Conservation (phyloP, 2,888 invertebrate genomes). For the Dynastes maya region DNA sequence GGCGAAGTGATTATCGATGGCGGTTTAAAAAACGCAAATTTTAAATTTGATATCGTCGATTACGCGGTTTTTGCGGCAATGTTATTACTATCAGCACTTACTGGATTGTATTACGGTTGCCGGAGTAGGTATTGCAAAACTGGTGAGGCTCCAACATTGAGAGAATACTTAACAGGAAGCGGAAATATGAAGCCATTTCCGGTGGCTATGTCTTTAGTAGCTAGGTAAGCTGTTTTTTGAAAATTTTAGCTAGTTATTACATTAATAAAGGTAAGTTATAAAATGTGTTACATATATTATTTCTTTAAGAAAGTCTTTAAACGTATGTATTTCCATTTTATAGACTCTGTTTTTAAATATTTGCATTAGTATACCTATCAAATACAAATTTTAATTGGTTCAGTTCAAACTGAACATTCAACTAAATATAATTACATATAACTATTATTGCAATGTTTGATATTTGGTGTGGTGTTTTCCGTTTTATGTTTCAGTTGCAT, state of each 20-base stretch:
- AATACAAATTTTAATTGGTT: no score
- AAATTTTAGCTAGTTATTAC: neutral
- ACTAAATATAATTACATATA: no score
- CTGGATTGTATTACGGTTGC: slow-evolving; percentile 82
- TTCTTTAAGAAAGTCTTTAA: slow-evolving; percentile 25
- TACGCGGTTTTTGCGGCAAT: slow-evolving; percentile 83
- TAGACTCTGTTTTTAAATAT: no score
- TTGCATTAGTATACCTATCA: no score
- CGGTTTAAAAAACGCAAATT: slow-evolving; percentile 50
- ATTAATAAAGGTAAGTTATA: neutral
- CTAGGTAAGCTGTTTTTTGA: slow-evolving; percentile 74
- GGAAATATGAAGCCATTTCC: slow-evolving; percentile 84
- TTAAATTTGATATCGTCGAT: slow-evolving; percentile 70
- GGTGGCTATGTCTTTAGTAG: slow-evolving; percentile 89
- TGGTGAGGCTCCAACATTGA: slow-evolving; percentile 70
- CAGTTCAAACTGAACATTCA: no score
- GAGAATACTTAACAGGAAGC: slow-evolving; percentile 85
- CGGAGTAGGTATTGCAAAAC: slow-evolving; percentile 70
- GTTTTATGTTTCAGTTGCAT: no score
- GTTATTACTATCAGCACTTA: slow-evolving; percentile 81
- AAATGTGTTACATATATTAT: neutral
- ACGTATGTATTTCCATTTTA: no score
- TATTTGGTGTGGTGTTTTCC: no score
- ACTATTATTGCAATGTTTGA: no score
- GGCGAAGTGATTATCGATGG: slow-evolving; percentile 42